Evolutionary conservation across 1,140 invertebrate genomes (phyloP).

Genomic region (Plodia interpunctella): DNA sequence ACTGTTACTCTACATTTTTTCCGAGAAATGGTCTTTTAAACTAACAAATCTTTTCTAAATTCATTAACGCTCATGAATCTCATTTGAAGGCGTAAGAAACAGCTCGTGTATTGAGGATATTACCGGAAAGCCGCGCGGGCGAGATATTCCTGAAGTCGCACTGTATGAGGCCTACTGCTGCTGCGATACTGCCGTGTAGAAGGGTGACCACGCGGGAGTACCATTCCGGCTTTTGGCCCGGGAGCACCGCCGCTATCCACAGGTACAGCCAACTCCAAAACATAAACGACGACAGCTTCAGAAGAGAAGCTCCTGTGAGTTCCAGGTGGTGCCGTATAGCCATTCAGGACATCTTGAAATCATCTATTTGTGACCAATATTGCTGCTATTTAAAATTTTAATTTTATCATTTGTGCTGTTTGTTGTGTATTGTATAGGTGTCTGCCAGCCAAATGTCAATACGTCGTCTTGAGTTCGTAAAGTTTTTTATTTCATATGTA

Average conservation of each 20-base stretch:
- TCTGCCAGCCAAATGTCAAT: too few relatives aligned
- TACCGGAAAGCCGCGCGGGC: slow-evolving; percentile 37
- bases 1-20: too few relatives aligned
- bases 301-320: slow-evolving; percentile 32
- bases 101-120: too few relatives aligned
- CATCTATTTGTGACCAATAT: not conserved
- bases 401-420: too few relatives aligned
- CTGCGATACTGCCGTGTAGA: slow-evolving; percentile 62
- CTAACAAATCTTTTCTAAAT: too few relatives aligned
- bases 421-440: too few relatives aligned
- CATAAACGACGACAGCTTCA: slow-evolving; percentile 53
- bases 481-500: too few relatives aligned
- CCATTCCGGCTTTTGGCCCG: slow-evolving; percentile 57
- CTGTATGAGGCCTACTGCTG: slow-evolving; percentile 58
- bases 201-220: slow-evolving; percentile 60
- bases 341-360: slow-evolving; percentile 27
- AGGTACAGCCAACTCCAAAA: slow-evolving; percentile 54
- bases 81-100: too few relatives aligned
- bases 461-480: too few relatives aligned
- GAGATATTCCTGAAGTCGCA: slow-evolving; percentile 43
- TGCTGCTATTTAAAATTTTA: not conserved
- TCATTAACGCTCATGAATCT: too few relatives aligned
- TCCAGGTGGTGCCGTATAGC: slow-evolving; percentile 29
- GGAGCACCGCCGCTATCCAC: slow-evolving; percentile 20
- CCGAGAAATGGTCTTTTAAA: too few relatives aligned